Evolutionary conservation across 1,140 invertebrate species (phyloP), one percentile per base, ranked within the genome.

Genomic region (Zaprionus ornatus): DNA sequence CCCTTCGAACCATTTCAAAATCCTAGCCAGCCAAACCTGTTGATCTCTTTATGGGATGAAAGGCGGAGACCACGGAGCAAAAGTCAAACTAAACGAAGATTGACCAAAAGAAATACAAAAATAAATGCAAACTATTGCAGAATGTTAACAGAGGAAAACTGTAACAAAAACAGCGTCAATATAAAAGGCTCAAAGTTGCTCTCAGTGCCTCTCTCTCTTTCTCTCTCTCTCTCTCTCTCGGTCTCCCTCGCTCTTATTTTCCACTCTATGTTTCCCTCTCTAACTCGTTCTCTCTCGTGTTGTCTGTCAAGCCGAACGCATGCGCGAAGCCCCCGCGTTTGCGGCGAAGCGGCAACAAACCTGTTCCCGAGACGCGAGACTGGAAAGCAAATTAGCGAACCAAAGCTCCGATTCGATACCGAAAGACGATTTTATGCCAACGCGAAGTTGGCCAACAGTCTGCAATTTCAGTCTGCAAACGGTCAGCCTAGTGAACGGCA

Each of bases 401-500:
- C 17, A 62, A 64, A 82, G 83, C 83, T 82, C 79, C 67, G 60
- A 64, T 64, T 79, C 55, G 55, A 71, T 59, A 52, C 54, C 56
- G 69, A 71, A 72, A 63, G 59, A 79, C 74, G 72, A 80, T 75
- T 84, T 90, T 79, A 78, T 88, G 84, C 80, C 84, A 88, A 88
- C 77, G 40, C 71, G 69, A 72, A 71, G 84, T 90, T 91, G 85
- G 90, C 90, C 90, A 91, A 90, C 90, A 77, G 79, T 90, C 80
- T 91, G 82, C 90, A 87, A 91, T 83, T 90, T 91, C 76, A 91
- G 90, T 91, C 90, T 91, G 90, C 90, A 91, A 90, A 82, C 86
- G 90, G 90, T 91, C 80, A 87, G 90, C 80, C 75, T 83, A 74
- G 90, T 91, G 90, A 90, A 90, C 90, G 90, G 90, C 81, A 90